These are phyloP conservation scores for Aselliscus stoliczkanus DNA, from an alignment of 2,797 vertebrate genomes.

Conservation along the genomic window DNA sequence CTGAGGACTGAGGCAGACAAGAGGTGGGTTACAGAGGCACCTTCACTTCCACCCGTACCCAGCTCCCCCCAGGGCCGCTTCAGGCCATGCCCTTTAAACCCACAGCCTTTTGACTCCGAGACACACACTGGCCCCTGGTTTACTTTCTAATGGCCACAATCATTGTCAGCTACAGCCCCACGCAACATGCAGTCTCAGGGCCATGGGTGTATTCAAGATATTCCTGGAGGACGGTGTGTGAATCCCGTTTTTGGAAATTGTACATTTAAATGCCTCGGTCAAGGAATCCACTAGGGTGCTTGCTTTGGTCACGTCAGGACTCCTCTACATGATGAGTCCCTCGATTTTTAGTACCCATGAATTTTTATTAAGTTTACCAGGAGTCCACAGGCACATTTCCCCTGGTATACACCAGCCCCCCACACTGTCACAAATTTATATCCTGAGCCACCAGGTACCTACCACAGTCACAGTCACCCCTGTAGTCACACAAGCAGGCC, in stretches of 20 bases:
- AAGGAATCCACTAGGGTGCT: background rate
- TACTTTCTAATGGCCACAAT: background rate
- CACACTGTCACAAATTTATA: background rate
- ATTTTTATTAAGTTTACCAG: background rate
- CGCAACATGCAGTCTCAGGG: background rate
- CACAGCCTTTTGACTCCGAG: background rate
- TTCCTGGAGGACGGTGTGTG: background rate
- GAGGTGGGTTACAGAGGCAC: background rate
- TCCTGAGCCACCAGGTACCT: background rate
- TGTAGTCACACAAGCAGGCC: background rate
- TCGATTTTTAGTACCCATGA: background rate
- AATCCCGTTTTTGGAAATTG: background rate
- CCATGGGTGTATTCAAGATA: background rate
- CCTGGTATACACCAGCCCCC: background rate
- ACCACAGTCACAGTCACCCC: background rate
- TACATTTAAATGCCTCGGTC: background rate
- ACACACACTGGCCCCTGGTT: background rate
- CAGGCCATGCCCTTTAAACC: background rate
- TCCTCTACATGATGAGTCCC: background rate
- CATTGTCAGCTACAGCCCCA: background rate
- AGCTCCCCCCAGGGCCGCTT: background rate
- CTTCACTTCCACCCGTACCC: background rate
- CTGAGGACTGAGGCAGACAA: constrained; percentile 71
- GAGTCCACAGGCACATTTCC: background rate
- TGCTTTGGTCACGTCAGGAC: background rate